Conservation (phyloP, 2,797 vertebrate species). For the Lepus oiostolus region DNA sequence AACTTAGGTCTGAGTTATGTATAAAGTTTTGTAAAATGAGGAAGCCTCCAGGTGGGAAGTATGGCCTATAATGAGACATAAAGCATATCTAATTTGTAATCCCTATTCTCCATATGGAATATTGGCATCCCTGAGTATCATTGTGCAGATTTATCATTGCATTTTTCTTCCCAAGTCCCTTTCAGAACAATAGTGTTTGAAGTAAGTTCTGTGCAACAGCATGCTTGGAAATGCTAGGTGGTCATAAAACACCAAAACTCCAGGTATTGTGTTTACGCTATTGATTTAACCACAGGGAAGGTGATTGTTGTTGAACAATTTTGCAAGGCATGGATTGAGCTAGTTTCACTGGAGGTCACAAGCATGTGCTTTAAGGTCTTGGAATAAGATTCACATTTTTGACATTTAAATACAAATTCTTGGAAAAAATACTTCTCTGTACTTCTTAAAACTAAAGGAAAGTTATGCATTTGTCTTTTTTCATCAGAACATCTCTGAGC, state of each 20-base stretch:
- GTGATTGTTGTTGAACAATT: not conserved
- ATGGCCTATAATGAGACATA: not conserved
- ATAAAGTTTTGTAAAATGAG: not conserved
- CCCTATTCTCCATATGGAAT: not conserved
- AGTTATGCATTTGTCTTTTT: not conserved
- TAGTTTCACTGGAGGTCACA: not conserved
- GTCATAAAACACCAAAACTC: not conserved
- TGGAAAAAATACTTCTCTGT: not conserved
- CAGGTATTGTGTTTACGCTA: not conserved
- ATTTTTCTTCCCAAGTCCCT: not conserved
- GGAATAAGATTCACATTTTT: not conserved
- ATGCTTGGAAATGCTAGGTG: not conserved
- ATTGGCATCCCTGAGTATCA: not conserved
- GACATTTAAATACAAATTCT: constrained; percentile 31
- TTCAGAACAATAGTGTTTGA: not conserved
- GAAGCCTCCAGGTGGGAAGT: not conserved
- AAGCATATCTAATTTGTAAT: not conserved
- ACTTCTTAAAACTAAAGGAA: not conserved
- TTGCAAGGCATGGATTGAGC: not conserved
- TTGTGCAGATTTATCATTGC: not conserved
- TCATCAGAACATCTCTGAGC: not conserved
- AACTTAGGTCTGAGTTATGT: not conserved
- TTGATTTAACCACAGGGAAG: constrained; percentile 39
- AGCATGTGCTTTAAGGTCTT: not conserved
- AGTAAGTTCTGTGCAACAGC: constrained; percentile 12